phyloP scores from a whole-genome alignment of 2,888 invertebrate species.

The Formica aserva region DNA sequence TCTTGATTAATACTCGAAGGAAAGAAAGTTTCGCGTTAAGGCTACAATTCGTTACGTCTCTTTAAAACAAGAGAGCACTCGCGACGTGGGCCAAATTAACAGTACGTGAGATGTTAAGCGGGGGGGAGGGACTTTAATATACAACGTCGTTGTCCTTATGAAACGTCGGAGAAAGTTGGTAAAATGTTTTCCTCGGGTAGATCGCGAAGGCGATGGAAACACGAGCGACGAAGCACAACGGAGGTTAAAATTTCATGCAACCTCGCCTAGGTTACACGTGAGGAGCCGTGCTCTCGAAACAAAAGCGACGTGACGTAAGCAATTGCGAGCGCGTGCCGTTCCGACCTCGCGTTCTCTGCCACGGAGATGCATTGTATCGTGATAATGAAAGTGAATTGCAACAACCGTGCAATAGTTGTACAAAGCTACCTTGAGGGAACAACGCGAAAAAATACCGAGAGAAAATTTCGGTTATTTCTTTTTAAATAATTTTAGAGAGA shows the following conservation, averaged over 20 bases:
- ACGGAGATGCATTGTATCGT: constrained; percentile 27
- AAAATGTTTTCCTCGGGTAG: constrained; percentile 45
- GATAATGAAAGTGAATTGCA: constrained; percentile 48
- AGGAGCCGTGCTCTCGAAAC: constrained; percentile 60
- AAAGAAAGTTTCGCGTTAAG: constrained; percentile 19
- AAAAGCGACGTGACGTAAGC: constrained; percentile 66
- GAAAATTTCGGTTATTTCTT: neutral
- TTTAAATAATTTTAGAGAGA: neutral
- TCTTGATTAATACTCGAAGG: constrained; percentile 21
- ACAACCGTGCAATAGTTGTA: constrained; percentile 22
- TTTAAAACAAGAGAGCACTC: constrained; percentile 4
- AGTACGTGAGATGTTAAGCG: constrained; percentile 13
- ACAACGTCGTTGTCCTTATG: constrained; percentile 43
- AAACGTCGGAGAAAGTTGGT: constrained; percentile 51
- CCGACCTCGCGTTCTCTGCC: constrained; percentile 31
- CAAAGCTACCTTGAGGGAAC: neutral
- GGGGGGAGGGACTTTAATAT: neutral
- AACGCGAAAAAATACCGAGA: neutral
- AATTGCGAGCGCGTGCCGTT: constrained; percentile 63
- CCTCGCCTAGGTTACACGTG: constrained; percentile 61
- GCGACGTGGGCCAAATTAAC: constrained; percentile 38
- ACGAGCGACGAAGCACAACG: constrained; percentile 37
- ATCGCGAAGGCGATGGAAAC: constrained; percentile 43
- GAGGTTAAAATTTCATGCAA: constrained; percentile 63
- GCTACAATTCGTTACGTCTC: constrained; percentile 5